Conservation (phyloP, 2,797 vertebrate genomes). For the Geotrypetes seraphini region DNA sequence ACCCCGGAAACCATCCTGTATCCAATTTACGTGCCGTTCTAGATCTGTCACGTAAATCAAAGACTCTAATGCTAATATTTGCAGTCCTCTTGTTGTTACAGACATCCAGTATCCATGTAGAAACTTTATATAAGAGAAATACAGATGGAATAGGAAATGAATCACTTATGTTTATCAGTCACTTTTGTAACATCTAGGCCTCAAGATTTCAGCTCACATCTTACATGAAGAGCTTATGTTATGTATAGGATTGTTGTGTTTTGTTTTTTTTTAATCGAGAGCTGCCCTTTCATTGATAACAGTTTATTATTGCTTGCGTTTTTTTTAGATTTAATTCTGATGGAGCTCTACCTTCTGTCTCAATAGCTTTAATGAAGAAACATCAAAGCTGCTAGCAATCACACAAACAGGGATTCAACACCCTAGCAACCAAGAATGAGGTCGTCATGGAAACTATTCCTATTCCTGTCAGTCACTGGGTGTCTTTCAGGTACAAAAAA, state of each 20-base stretch:
- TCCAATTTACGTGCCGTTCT: too few relatives aligned
- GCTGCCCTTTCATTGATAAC: constrained; percentile 10
- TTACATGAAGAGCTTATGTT: constrained; percentile 6
- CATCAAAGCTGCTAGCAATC: constrained; percentile 53
- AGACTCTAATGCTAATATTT: too few relatives aligned
- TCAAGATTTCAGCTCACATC: constrained; percentile 7
- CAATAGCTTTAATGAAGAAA: constrained; percentile 81
- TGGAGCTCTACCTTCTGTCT: constrained; percentile 38
- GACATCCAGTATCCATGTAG: too few relatives aligned
- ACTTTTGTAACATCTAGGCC: constrained; percentile 2
- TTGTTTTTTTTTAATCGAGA: not conserved
- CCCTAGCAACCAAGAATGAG: constrained; percentile 72
- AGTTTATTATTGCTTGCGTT: constrained; percentile 10
- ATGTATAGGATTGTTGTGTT: constrained; percentile 24
- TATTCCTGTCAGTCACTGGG: constrained; percentile 76
- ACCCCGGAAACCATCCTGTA: too few relatives aligned
- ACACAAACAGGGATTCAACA: constrained; percentile 43
- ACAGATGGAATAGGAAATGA: too few relatives aligned
- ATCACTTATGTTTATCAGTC: not conserved
- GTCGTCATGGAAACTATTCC: constrained; percentile 83
- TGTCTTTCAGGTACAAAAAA: constrained; percentile 80
- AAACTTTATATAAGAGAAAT: too few relatives aligned
- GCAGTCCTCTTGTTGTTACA: too few relatives aligned
- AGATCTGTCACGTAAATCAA: too few relatives aligned
- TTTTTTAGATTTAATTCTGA: constrained; percentile 21